Conservation (phyloP, 2,888 invertebrate genomes). For the Acleris laterana region DNA sequence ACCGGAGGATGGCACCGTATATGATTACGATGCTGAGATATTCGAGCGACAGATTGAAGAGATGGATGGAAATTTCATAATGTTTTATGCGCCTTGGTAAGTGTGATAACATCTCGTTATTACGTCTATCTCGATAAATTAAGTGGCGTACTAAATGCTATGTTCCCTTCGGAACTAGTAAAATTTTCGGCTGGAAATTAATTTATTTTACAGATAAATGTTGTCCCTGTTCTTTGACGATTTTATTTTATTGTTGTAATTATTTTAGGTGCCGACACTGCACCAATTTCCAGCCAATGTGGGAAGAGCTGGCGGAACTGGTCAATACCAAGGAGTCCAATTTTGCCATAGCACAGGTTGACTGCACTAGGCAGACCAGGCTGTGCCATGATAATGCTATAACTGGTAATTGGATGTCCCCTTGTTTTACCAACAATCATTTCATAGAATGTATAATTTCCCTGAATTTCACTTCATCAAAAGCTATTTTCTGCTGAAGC, state of each 20-base stretch:
- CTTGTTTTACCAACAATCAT: too few species aligned
- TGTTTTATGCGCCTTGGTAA: conserved; percentile 93
- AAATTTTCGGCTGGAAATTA: too few species aligned
- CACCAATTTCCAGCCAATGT: conserved; percentile 89
- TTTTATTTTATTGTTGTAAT: not conserved
- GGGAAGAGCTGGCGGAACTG: conserved; percentile 89
- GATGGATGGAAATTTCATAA: conserved; percentile 89
- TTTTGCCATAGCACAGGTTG: conserved; percentile 90
- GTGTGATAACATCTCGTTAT: conserved; percentile 42
- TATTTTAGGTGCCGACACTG: conserved; percentile 92
- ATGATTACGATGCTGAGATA: conserved; percentile 84
- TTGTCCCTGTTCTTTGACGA: not conserved
- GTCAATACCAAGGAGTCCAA: conserved; percentile 86
- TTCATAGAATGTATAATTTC: too few species aligned
- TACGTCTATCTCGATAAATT: conserved; percentile 3
- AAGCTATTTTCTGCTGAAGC: too few species aligned
- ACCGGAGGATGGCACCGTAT: conserved; percentile 85
- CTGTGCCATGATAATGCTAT: conserved; percentile 90
- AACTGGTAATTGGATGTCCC: conserved; percentile 76
- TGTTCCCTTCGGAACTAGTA: too few species aligned
- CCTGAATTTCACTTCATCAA: too few species aligned
- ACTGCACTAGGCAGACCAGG: conserved; percentile 88
- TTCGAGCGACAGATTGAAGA: conserved; percentile 86
- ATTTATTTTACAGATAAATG: not conserved
- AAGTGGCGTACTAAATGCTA: not conserved